These are phyloP conservation scores for Cyprinodon variegatus DNA, from an alignment of 2,113 vertebrate species.

Conservation along the genomic window DNA sequence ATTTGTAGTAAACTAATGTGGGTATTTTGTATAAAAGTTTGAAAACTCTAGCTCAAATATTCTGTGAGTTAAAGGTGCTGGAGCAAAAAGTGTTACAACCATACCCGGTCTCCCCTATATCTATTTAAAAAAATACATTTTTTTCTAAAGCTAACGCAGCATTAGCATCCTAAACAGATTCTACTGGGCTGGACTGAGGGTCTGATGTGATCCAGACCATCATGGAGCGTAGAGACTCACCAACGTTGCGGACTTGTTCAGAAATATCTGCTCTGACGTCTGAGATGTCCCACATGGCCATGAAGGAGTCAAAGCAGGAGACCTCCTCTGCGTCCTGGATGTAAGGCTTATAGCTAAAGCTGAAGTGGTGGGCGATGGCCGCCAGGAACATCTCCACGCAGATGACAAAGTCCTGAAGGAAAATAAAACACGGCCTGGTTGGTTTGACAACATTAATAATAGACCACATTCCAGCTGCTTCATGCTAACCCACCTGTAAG, in stretches of 20 bases:
- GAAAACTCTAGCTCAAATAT: too few relatives aligned
- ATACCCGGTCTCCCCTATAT: too few relatives aligned
- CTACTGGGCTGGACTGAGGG: too few relatives aligned
- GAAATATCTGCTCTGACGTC: conserved; percentile 95
- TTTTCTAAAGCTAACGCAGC: too few relatives aligned
- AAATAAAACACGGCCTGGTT: not conserved
- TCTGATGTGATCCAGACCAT: too few relatives aligned
- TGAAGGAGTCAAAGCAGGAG: conserved; percentile 96
- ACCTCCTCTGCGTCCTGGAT: conserved; percentile 95
- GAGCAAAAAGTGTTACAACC: too few relatives aligned
- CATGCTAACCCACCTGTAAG: conserved; percentile 83
- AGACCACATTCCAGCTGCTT: not conserved
- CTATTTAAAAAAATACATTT: too few relatives aligned
- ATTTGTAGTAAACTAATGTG: too few relatives aligned
- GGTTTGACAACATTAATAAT: not conserved
- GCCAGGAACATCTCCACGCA: conserved; percentile 98
- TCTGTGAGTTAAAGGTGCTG: too few relatives aligned
- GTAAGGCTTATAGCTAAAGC: conserved; percentile 97
- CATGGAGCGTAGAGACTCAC: conserved; percentile 76
- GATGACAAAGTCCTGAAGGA: conserved; percentile 92
- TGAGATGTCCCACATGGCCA: conserved; percentile 99
- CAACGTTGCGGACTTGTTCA: conserved; percentile 96
- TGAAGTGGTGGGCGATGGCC: conserved; percentile 96
- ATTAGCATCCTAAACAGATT: too few relatives aligned
- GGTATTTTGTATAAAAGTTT: too few relatives aligned